phyloP scores from a whole-genome alignment of 2,113 vertebrate species.

The Saccopteryx leptura region DNA sequence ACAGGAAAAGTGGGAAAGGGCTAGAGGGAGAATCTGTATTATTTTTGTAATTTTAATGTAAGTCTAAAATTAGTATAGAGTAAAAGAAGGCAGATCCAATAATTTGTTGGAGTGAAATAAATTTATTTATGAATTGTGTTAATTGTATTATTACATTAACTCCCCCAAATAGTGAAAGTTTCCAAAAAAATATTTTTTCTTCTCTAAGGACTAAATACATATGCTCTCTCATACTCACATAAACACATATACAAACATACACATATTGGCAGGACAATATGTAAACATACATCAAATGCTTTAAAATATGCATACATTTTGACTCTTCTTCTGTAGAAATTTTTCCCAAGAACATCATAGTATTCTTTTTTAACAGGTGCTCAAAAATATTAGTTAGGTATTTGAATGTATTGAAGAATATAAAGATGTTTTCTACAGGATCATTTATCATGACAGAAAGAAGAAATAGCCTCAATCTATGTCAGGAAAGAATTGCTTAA shows the following conservation, averaged over 20 bases:
- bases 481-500: conserved; percentile 57
- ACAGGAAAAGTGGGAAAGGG: not conserved
- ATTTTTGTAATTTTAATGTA: not conserved
- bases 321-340: conserved; percentile 47
- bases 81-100: conserved; percentile 10
- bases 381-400: conserved; percentile 63
- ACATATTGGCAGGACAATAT: not conserved
- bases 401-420: conserved; percentile 7
- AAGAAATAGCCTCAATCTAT: conserved; percentile 19
- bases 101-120: conserved; percentile 45
- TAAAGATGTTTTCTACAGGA: not conserved
- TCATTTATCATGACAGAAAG: conserved; percentile 50
- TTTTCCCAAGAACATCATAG: not conserved
- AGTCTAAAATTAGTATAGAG: conserved; percentile 53
- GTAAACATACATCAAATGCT: conserved; percentile 46
- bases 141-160: conserved; percentile 45
- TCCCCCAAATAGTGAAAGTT: not conserved
- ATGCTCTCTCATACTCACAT: not conserved
- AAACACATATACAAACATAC: not conserved
- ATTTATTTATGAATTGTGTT: conserved; percentile 23
- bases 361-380: conserved; percentile 10
- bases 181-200: conserved; percentile 18
- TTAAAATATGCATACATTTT: conserved; percentile 28
- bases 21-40: not conserved
- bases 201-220: not conserved